Base-by-base conservation (phyloP, 2,888 invertebrate species). In the Ormyrus nitidulus region DNA sequence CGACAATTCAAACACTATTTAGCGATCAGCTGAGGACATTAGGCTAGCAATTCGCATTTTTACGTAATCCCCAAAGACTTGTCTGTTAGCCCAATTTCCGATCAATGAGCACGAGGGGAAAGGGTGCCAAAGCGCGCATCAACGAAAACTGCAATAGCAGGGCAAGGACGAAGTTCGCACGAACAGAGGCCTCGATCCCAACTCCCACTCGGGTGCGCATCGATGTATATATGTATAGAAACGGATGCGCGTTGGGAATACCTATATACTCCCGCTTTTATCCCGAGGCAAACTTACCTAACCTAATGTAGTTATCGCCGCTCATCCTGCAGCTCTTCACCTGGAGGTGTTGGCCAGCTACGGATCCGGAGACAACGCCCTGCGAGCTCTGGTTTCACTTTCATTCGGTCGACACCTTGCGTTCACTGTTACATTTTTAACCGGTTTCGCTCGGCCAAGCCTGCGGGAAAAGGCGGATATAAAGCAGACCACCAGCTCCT, bases 251-350 rank as follows among this genome's bases (percentile, higher is more conserved):
- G 48, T 48, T n/a, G 70, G 6, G 13, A 4, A 59, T 6, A 8
- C 1, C 5, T 11, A 54, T 59, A 65, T 65, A 56, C 48, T 34
- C 11, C 19, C 53, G 62, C 46, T 5, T n/a, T 11, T 54, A 9
- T 6, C 53, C 5, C 13, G 19, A 13, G 61, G 11, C 3, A 34
- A 34, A 78, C 81, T 75, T 66, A 81, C 81, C 81, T 75, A 78
- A 78, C 81, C 78, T 75, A 19, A 81, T 65, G 75, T 62, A 78
- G 46, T 81, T 51, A 62, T 78, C 81, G 71, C 48, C 58, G 34
- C 34, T 34, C 80, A 81, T 81, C 59, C 46, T 77, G 76, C 64
- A 71, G 73, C 66, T 66, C 72, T 53, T 54, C 3, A 19, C 19
- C 10, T 34, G 34, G 4, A 34, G 34, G 34, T 34, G 34, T 34